Conservation (phyloP, 2,113 vertebrate genomes). For the Pardalotus punctatus region DNA sequence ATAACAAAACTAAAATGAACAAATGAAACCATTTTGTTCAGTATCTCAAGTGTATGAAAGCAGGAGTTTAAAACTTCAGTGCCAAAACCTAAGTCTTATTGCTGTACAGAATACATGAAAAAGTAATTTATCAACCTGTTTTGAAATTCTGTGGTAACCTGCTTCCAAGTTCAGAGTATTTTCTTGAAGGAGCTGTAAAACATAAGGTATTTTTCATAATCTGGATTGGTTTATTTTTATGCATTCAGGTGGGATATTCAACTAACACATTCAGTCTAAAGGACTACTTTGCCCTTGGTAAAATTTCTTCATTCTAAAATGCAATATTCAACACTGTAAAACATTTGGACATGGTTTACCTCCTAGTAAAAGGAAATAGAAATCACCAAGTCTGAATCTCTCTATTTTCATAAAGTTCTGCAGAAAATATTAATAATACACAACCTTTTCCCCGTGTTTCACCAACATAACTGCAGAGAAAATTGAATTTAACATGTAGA, state of each 20-base stretch:
- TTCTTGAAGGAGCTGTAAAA: constrained; percentile 67
- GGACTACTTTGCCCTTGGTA: neutral
- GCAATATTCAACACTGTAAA: neutral
- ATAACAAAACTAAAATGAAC: neutral
- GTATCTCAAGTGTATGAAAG: neutral
- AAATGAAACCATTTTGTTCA: neutral
- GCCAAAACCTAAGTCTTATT: neutral
- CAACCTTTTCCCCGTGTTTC: neutral
- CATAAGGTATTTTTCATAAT: constrained; percentile 62
- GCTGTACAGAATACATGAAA: constrained; percentile 48
- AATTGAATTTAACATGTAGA: neutral
- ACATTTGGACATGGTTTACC: neutral
- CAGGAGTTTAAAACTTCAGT: neutral
- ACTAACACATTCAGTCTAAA: neutral
- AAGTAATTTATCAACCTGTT: constrained; percentile 66
- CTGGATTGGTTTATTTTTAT: constrained; percentile 10
- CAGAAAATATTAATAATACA: neutral
- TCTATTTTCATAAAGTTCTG: neutral
- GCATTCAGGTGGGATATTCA: neutral
- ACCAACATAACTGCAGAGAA: neutral
- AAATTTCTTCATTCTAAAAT: neutral
- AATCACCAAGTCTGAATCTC: neutral
- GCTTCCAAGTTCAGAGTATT: constrained; percentile 59
- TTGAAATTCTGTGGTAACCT: constrained; percentile 60
- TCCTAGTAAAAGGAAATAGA: neutral